phyloP scores from a whole-genome alignment of 2,797 vertebrate species.

The Podarcis siculus region DNA sequence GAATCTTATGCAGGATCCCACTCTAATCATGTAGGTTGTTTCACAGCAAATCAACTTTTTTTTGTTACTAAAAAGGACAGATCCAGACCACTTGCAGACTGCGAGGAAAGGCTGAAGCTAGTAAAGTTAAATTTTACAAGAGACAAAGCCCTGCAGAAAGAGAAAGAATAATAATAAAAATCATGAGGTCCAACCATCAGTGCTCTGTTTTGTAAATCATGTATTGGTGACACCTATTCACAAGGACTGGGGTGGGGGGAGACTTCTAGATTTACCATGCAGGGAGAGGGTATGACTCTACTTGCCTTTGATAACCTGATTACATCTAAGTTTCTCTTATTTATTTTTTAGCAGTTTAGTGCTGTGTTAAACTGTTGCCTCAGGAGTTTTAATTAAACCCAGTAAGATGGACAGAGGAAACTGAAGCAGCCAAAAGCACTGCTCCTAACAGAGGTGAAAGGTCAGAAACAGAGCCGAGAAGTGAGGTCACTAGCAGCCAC shows the following conservation, averaged over 20 bases:
- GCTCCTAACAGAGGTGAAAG: constrained; percentile 79
- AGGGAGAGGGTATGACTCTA: constrained; percentile 84
- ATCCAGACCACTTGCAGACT: constrained; percentile 69
- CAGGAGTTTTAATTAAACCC: constrained; percentile 82
- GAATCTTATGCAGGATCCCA: constrained; percentile 58
- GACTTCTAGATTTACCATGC: constrained; percentile 86
- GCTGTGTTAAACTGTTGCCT: constrained; percentile 78
- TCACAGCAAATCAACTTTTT: constrained; percentile 76
- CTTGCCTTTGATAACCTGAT: constrained; percentile 87
- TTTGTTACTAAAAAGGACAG: constrained; percentile 70
- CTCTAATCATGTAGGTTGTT: constrained; percentile 67
- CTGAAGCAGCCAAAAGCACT: constrained; percentile 78
- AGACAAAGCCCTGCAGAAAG: constrained; percentile 73
- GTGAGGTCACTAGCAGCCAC: constrained; percentile 95
- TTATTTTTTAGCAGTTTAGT: constrained; percentile 75
- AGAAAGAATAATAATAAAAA: constrained; percentile 66
- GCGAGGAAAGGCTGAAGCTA: constrained; percentile 74
- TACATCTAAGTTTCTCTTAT: constrained; percentile 81
- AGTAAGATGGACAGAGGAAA: constrained; percentile 83
- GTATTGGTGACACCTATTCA: constrained; percentile 79
- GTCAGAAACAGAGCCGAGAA: constrained; percentile 71
- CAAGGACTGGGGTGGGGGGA: constrained; percentile 72
- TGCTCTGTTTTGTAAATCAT: constrained; percentile 77
- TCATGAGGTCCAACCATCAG: constrained; percentile 80
- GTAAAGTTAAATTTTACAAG: constrained; percentile 77